Base-by-base conservation (phyloP, 2,888 invertebrate genomes). In the Podotricha telesiphe region DNA sequence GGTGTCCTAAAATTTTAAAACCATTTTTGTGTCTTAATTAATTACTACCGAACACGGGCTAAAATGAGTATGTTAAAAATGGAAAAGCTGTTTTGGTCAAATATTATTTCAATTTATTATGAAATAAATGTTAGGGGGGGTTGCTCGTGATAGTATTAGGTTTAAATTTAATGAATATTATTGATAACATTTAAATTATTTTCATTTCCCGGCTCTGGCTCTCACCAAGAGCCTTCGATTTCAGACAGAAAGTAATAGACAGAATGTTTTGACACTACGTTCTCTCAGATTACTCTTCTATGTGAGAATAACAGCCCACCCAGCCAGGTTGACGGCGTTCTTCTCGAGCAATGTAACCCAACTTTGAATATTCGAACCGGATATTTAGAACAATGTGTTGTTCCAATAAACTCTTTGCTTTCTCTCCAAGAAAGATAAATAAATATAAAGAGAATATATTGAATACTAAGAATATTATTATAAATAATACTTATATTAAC, bases 1-100 rank as follows among this genome's bases (percentile, higher is more conserved):
- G 73, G 72, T 70, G 58, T 66, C 63, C 68, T 74, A 69, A 64
- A 66, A 64, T 68, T 75, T 68, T 71, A 72, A 70, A 70, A 69
- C 55, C 53, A 67, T 65, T 71, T 71, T 69, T 68, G 62, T 51
- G 59, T 28, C 20, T 65, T 66, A 68, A 72, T 74, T 69, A 74
- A 72, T 69, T 62, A 47, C 48, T 42, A 19, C 69, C 51, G 19
- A 53, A 45, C 70, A 70, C 63, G 67, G 47, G 62, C 28, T 34
- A 47, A 59, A 47, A 40, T 28, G 6, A 28, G 2, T 28, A 28
- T 28, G 28, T 28, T 28, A 6, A 28, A 28, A 28, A 28, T 4
- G 28, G 51, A 45, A 65, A 19, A 13, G 37, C 37, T 37, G 7
- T 20, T 50, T 40, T n/a, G 6, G 50, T 47, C 19, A 28, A 48